Percentiles rank a stretch among this genome's conserved stretches.
Conservation (phyloP, 2,888 invertebrate species). For the Cistogaster globosa region DNA sequence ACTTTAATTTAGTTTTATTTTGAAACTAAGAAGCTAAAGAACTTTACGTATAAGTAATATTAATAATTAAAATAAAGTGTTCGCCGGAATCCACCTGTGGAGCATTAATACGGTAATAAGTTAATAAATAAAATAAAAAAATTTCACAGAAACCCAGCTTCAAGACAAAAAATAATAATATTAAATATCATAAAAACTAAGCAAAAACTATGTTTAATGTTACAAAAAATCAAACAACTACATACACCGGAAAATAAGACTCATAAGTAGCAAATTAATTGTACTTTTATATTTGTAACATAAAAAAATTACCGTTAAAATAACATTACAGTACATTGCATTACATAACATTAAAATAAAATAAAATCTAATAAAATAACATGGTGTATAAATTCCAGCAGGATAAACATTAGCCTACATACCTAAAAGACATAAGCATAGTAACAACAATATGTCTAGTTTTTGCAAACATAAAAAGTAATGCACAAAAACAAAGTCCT, state of each 20-base stretch:
- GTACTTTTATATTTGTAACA: conserved; percentile 68
- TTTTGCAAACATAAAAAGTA: not conserved
- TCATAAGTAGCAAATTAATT: conserved; percentile 66
- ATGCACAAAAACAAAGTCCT: not conserved
- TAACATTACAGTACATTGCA: conserved; percentile 58
- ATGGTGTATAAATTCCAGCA: too few relatives aligned
- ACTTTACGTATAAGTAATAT: too few relatives aligned
- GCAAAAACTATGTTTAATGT: too few relatives aligned
- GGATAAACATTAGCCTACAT: conserved; percentile 18
- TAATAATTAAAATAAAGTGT: too few relatives aligned
- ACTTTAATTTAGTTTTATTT: too few relatives aligned
- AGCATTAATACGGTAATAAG: too few relatives aligned
- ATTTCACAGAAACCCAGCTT: too few relatives aligned
- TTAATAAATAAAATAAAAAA: too few relatives aligned
- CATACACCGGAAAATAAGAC: not conserved
- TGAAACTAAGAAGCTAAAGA: too few relatives aligned
- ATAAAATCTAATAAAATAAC: conserved; percentile 70
- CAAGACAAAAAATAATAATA: too few relatives aligned
- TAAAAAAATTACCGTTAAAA: conserved; percentile 66
- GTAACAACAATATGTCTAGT: not conserved
- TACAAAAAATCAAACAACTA: not conserved
- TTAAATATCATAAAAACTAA: too few relatives aligned
- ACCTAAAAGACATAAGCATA: not conserved
- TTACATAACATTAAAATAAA: conserved; percentile 67
- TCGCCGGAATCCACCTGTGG: too few relatives aligned